Evolutionary conservation across 2,888 invertebrate genomes (phyloP).

Genomic region (Meandrusa payeni): DNA sequence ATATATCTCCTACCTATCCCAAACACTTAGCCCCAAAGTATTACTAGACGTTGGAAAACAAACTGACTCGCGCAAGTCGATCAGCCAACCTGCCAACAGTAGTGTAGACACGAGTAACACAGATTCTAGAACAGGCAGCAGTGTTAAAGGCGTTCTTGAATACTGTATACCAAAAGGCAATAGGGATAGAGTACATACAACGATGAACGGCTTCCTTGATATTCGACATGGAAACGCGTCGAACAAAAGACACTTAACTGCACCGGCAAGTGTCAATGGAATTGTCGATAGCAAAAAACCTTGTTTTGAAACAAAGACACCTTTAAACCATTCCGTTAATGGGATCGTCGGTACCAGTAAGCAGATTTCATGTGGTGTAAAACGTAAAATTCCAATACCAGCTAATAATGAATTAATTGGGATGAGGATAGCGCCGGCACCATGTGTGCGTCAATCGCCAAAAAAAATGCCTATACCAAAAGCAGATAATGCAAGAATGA

Average conservation of each 20-base stretch:
- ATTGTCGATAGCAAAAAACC: conserved; percentile 53
- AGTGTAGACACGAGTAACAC: conserved; percentile 42
- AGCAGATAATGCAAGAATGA: conserved; percentile 49
- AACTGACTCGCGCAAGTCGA: conserved; percentile 38
- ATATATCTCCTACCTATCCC: conserved; percentile 73
- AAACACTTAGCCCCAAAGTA: conserved; percentile 73
- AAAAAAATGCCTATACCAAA: conserved; percentile 48
- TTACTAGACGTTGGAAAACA: conserved; percentile 67
- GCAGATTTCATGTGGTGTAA: conserved; percentile 27
- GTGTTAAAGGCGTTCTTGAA: conserved; percentile 51
- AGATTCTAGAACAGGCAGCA: conserved; percentile 41
- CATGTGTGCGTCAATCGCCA: conserved; percentile 44
- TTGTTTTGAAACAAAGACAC: conserved; percentile 40
- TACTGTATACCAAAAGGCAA: conserved; percentile 49
- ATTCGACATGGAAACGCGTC: conserved; percentile 51
- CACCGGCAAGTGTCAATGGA: conserved; percentile 50
- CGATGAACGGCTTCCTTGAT: conserved; percentile 66
- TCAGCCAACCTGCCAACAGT: conserved; percentile 37
- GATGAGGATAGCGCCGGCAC: conserved; percentile 51
- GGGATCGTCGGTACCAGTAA: conserved; percentile 41
- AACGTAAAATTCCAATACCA: conserved; percentile 53
- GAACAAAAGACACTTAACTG: conserved; percentile 47
- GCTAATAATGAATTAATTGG: conserved; percentile 43
- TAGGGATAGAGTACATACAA: conserved; percentile 49
- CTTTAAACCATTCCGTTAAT: conserved; percentile 65